A percentile compares a stretch with the other conserved stretches of the same genome.
phyloP scores from a whole-genome alignment of 1,140 invertebrate species.

The Euborellia annulipes region DNA sequence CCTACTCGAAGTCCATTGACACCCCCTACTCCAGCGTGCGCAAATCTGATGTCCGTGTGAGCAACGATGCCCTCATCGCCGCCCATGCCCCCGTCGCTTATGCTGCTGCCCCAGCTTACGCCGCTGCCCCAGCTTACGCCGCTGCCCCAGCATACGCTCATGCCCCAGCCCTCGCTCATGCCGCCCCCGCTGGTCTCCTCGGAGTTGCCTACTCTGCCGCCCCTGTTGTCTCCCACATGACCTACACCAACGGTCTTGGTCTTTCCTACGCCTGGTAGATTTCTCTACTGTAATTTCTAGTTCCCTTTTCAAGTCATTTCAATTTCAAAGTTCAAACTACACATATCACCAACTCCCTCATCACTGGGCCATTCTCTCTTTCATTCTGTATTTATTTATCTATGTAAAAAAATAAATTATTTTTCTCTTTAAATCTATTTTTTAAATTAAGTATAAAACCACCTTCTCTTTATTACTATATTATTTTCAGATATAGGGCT shows the following conservation, averaged over 20 bases:
- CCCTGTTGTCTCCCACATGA: conserved; percentile 43
- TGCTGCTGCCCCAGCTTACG: conserved; percentile 15
- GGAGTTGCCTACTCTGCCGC: conserved; percentile 42
- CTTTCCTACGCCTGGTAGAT: conserved; percentile 36
- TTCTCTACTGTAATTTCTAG: conserved; percentile 5
- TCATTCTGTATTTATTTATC: too few relatives aligned
- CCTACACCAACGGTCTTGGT: conserved; percentile 36
- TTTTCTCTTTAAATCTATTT: too few relatives aligned
- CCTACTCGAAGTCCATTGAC: conserved; percentile 16
- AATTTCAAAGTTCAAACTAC: too few relatives aligned
- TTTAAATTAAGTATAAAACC: too few relatives aligned
- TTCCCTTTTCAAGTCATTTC: background rate
- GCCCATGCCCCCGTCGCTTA: conserved; percentile 4
- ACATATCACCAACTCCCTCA: too few relatives aligned
- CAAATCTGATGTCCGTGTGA: conserved; percentile 16
- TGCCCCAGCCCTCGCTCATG: conserved; percentile 13
- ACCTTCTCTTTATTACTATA: too few relatives aligned
- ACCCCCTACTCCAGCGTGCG: conserved; percentile 17
- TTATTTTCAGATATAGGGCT: too few relatives aligned
- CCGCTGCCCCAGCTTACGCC: conserved; percentile 11
- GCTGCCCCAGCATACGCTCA: conserved; percentile 18
- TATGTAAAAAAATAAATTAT: too few relatives aligned
- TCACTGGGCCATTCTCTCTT: too few relatives aligned
- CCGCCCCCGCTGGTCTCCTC: conserved; percentile 27
- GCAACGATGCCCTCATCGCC: conserved; percentile 17